phyloP scores from a whole-genome alignment of 2,113 vertebrate genomes.

The Eira barbara region DNA sequence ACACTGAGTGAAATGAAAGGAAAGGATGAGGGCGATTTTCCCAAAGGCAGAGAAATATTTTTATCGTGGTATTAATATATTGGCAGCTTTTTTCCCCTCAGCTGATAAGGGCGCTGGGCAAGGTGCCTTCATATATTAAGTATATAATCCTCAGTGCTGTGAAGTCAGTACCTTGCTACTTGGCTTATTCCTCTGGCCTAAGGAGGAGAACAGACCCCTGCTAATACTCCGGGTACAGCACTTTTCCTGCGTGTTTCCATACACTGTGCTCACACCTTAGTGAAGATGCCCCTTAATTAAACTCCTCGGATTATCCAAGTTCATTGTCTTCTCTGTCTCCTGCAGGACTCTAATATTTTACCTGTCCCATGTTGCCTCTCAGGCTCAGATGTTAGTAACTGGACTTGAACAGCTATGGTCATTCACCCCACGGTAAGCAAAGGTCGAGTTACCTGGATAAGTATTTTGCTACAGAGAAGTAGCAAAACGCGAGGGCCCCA shows the following conservation, averaged over 20 bases:
- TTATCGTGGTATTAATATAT: not conserved
- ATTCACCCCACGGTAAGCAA: not conserved
- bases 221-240: rapidly evolving
- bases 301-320: not conserved
- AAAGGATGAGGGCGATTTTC: not conserved
- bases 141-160: not conserved
- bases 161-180: not conserved
- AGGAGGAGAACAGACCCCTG: not conserved
- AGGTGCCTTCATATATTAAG: not conserved
- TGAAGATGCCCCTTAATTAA: not conserved
- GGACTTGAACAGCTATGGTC: not conserved
- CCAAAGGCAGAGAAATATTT: not conserved
- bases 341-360: not conserved
- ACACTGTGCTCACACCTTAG: not conserved
- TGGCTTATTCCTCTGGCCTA: not conserved
- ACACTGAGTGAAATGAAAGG: not conserved
- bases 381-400: not conserved
- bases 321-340: not conserved
- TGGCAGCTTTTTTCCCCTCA: not conserved
- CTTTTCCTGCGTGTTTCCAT: not conserved
- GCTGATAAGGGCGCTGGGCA: not conserved
- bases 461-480: not conserved
- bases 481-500: not conserved
- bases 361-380: not conserved
- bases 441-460: not conserved